phyloP scores from a whole-genome alignment of 2,888 invertebrate species.

The Lycophotia porphyrea region DNA sequence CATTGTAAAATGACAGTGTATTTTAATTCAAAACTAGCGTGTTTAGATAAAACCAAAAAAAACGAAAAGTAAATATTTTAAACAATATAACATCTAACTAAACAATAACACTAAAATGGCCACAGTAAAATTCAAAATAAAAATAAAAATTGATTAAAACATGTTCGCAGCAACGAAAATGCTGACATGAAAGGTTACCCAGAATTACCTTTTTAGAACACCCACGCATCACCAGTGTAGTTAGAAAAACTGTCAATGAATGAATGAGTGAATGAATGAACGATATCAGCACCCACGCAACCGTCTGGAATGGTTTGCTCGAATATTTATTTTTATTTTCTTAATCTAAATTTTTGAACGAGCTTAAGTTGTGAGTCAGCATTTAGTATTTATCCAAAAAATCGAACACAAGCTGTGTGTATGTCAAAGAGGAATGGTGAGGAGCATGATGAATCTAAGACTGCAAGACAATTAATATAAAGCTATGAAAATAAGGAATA shows the following conservation, averaged over 20 bases:
- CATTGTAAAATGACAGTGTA: not conserved
- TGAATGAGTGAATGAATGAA: slow-evolving; percentile 17
- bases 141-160: slow-evolving; percentile 1
- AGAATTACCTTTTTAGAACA: slow-evolving; percentile 1
- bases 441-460: too few species aligned
- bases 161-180: not conserved
- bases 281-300: slow-evolving; percentile 21
- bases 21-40: not conserved
- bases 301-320: slow-evolving; percentile 10
- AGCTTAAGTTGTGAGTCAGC: not conserved
- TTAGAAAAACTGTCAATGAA: slow-evolving; percentile 10
- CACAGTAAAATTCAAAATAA: not conserved
- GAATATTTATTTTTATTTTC: slow-evolving; percentile 19
- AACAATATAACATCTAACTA: not conserved
- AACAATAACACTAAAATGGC: not conserved
- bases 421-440: too few species aligned
- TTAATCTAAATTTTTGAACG: slow-evolving; percentile 6
- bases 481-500: too few species aligned
- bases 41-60: not conserved
- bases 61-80: not conserved
- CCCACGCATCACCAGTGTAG: not conserved
- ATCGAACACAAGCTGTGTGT: too few species aligned
- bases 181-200: not conserved
- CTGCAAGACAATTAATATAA: too few species aligned
- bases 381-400: too few species aligned